These are phyloP conservation scores for Euwallacea similis DNA, from an alignment of 1,140 invertebrate genomes.

Conservation along the genomic window DNA sequence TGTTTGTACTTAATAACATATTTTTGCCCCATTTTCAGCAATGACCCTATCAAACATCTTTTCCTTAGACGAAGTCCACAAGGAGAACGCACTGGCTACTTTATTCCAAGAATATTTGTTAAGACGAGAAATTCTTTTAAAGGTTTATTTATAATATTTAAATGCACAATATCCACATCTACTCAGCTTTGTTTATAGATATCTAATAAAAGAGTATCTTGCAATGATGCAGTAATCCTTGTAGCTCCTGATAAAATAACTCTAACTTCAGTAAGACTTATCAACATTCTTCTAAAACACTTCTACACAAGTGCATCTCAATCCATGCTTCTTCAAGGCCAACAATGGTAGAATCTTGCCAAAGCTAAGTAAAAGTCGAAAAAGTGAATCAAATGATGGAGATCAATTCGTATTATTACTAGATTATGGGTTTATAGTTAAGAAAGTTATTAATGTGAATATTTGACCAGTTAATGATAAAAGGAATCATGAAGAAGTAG, in stretches of 20 bases:
- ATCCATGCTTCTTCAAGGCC: constrained; percentile 44
- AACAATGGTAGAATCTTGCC: constrained; percentile 34
- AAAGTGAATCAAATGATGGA: constrained; percentile 40
- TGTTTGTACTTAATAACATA: too few relatives aligned
- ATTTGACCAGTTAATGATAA: not conserved
- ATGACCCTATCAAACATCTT: constrained; percentile 21
- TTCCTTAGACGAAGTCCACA: constrained; percentile 8
- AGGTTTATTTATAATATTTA: constrained; percentile 32
- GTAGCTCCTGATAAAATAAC: constrained; percentile 24
- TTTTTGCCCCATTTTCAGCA: not conserved
- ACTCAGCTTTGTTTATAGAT: constrained; percentile 35
- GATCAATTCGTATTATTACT: constrained; percentile 45
- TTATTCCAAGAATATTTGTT: constrained; percentile 38
- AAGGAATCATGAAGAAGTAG: not conserved
- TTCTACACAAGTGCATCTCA: constrained; percentile 33
- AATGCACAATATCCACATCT: constrained; percentile 3
- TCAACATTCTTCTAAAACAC: constrained; percentile 1
- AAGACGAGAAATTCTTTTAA: constrained; percentile 37
- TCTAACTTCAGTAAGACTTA: constrained; percentile 40
- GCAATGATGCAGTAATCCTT: constrained; percentile 40
- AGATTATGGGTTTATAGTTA: constrained; percentile 27
- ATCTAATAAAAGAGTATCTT: constrained; percentile 41
- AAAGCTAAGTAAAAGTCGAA: constrained; percentile 30
- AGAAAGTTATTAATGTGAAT: constrained; percentile 5
- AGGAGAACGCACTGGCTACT: constrained; percentile 3